Conservation (phyloP, 2,888 invertebrate species). For the Gasteruption jaculator region DNA sequence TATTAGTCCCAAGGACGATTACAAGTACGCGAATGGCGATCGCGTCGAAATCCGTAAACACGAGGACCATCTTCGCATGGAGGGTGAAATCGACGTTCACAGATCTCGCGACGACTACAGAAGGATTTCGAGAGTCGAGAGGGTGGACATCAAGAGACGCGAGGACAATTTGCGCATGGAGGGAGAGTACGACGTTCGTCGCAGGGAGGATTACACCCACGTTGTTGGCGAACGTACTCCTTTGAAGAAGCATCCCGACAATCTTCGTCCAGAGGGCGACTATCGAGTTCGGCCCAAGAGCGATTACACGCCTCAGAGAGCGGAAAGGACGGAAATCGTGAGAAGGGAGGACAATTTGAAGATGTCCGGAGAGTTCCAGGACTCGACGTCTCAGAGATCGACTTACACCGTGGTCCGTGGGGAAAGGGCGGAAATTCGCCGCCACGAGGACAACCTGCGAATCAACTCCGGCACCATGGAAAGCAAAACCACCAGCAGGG, state of each 20-base stretch:
- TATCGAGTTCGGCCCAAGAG: constrained; percentile 51
- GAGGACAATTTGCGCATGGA: constrained; percentile 59
- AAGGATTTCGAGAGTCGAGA: constrained; percentile 56
- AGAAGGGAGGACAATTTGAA: constrained; percentile 47
- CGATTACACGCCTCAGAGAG: constrained; percentile 57
- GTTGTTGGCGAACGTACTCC: constrained; percentile 47
- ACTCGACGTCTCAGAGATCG: constrained; percentile 50
- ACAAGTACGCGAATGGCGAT: constrained; percentile 57
- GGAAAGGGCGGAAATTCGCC: constrained; percentile 53
- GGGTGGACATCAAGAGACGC: constrained; percentile 36
- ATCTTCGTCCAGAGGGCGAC: constrained; percentile 55
- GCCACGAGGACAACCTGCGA: constrained; percentile 54
- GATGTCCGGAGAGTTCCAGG: constrained; percentile 55
- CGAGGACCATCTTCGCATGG: constrained; percentile 67
- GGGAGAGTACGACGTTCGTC: constrained; percentile 59
- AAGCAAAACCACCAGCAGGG: constrained; percentile 55
- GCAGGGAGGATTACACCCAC: constrained; percentile 56
- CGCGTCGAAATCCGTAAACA: constrained; percentile 59
- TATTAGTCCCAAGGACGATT: constrained; percentile 59
- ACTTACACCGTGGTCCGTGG: constrained; percentile 52
- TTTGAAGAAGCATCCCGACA: constrained; percentile 45
- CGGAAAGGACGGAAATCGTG: constrained; percentile 56
- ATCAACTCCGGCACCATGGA: constrained; percentile 56
- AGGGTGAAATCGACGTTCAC: constrained; percentile 59
- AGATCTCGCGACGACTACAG: constrained; percentile 59